Evolutionary conservation across 2,888 invertebrate genomes (phyloP).

Genomic region (Orchesella flavescens): DNA sequence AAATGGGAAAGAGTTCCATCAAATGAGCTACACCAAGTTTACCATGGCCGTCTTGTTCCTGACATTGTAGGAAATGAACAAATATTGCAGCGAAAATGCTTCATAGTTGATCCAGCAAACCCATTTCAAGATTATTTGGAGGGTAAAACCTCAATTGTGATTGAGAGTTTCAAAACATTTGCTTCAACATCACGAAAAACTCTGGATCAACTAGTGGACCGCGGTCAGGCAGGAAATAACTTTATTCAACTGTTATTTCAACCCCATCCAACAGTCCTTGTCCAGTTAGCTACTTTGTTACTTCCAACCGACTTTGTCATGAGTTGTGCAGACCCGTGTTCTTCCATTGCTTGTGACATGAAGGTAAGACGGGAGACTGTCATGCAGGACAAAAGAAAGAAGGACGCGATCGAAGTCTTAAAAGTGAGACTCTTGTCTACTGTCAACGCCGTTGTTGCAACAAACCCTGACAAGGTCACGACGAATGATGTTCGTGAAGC

Average conservation of each 20-base stretch:
- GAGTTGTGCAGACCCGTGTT: neutral
- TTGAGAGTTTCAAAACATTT: slow-evolving; percentile 13
- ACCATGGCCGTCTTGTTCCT: neutral
- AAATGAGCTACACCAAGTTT: neutral
- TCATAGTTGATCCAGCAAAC: slow-evolving; percentile 53
- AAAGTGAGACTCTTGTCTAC: neutral
- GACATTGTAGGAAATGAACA: neutral
- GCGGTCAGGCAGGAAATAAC: neutral
- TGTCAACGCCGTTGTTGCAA: neutral
- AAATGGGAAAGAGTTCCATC: neutral
- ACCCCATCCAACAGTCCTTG: neutral
- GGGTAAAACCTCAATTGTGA: neutral
- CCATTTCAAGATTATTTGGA: slow-evolving; percentile 47
- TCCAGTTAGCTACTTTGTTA: neutral
- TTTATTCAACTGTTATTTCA: neutral
- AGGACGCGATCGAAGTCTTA: neutral
- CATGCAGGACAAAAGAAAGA: neutral
- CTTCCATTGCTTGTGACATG: neutral
- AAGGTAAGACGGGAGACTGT: neutral
- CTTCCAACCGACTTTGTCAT: neutral
- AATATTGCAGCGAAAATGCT: neutral
- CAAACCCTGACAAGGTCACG: too few species aligned
- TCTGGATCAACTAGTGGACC: neutral
- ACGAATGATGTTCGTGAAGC: too few species aligned
- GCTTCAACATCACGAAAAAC: neutral